Conservation (phyloP, 1,140 invertebrate genomes). For the Heliconius nattereri region DNA sequence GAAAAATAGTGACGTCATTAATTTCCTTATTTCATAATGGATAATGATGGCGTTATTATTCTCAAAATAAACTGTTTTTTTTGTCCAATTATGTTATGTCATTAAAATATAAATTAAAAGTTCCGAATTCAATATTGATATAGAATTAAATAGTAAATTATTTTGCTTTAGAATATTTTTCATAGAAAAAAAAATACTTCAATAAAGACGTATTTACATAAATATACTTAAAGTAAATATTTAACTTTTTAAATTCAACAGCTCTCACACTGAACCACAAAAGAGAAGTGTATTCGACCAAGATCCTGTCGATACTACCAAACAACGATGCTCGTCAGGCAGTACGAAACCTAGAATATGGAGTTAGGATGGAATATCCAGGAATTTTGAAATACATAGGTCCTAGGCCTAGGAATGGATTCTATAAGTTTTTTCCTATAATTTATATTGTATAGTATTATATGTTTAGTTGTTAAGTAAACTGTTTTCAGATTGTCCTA, state of each 20-base stretch:
- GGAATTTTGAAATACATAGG: not conserved
- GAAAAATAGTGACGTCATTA: not conserved
- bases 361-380: conserved; percentile 45
- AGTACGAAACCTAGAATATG: conserved; percentile 55
- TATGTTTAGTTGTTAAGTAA: not conserved
- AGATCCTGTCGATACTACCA: conserved; percentile 24
- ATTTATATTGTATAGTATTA: not conserved
- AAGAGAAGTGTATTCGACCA: conserved; percentile 50
- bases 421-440: not conserved
- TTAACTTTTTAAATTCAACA: conserved; percentile 41
- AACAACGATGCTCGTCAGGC: conserved; percentile 49
- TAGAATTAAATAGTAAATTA: too few relatives aligned
- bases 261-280: conserved; percentile 53
- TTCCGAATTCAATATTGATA: too few relatives aligned
- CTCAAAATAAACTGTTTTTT: too few relatives aligned
- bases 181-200: not conserved
- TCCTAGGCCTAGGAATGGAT: not conserved
- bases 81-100: too few relatives aligned
- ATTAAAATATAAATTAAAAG: too few relatives aligned
- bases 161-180: not conserved
- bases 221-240: not conserved
- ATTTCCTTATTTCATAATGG: too few relatives aligned
- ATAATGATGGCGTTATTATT: too few relatives aligned
- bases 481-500: not conserved
- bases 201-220: conserved; percentile 5